A percentile compares a stretch with the other conserved stretches of the same genome.
Evolutionary conservation across 2,888 invertebrate genomes (phyloP).

Genomic region (Trilocha varians): DNA sequence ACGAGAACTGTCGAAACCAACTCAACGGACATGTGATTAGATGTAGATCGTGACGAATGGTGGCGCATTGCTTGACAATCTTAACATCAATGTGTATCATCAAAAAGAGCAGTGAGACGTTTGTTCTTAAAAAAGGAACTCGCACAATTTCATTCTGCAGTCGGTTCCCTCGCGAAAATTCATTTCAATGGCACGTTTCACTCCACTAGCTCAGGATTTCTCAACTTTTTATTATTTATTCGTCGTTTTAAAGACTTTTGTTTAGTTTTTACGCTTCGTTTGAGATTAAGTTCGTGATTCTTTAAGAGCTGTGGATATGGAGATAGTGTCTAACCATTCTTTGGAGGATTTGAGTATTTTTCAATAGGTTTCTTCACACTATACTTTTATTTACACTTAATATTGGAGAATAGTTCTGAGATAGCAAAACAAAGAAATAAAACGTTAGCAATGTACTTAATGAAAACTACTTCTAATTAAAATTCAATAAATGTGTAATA

Average conservation of each 20-base stretch:
- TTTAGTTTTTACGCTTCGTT: background rate
- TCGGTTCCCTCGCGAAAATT: constrained; percentile 44
- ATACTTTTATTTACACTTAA: no score
- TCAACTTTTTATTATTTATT: background rate
- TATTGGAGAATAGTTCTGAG: no score
- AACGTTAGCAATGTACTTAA: no score
- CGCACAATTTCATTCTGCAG: constrained; percentile 42
- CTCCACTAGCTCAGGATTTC: constrained; percentile 13
- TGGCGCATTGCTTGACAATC: constrained; percentile 4
- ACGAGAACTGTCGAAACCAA: no score
- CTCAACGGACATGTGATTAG: no score
- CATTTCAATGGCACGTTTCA: constrained; percentile 38
- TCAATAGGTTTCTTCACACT: no score
- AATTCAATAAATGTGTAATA: no score
- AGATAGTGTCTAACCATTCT: no score
- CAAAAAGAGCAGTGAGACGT: constrained; percentile 48
- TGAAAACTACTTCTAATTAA: no score
- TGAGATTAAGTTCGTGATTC: background rate
- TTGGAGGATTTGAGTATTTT: no score
- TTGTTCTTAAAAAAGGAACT: constrained; percentile 41
- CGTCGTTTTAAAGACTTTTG: background rate
- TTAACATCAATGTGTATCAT: constrained; percentile 21
- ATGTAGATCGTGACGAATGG: background rate
- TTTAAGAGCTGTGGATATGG: background rate
- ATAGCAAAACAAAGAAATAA: no score